phyloP scores from a whole-genome alignment of 2,888 invertebrate genomes.

The Operophtera brumata region DNA sequence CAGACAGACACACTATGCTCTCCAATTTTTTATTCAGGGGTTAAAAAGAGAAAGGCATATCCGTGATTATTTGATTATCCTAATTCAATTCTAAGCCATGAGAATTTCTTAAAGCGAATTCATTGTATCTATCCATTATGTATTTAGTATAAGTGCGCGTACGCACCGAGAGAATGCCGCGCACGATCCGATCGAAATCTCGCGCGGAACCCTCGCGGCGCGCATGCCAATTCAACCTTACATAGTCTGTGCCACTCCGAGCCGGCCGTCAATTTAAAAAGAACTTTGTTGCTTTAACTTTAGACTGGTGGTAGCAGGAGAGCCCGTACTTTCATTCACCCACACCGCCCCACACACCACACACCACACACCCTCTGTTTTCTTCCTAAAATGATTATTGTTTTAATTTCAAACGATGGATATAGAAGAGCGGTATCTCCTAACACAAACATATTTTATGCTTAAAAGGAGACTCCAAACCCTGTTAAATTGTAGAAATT shows the following conservation, averaged over 20 bases:
- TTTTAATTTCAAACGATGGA: too few species aligned
- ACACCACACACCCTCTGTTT: too few species aligned
- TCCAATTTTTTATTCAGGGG: too few species aligned
- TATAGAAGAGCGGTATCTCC: too few species aligned
- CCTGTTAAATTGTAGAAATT: too few species aligned
- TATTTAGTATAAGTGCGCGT: conserved; percentile 59
- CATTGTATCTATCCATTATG: conserved; percentile 64
- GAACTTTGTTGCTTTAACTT: neutral
- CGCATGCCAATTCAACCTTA: conserved; percentile 41
- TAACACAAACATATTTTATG: too few species aligned
- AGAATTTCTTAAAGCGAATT: conserved; percentile 46
- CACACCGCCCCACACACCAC: too few species aligned
- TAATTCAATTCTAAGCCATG: conserved; percentile 41
- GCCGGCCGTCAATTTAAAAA: neutral
- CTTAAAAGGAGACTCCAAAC: too few species aligned
- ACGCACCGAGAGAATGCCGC: conserved; percentile 43
- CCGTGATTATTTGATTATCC: conserved; percentile 13
- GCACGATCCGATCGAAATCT: conserved; percentile 63
- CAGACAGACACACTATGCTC: too few species aligned
- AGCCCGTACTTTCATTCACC: too few species aligned
- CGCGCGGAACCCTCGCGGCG: conserved; percentile 50
- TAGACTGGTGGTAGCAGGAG: too few species aligned
- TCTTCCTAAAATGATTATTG: too few species aligned
- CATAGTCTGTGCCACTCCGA: conserved; percentile 9
- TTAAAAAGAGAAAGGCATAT: conserved; percentile 12